phyloP scores from a whole-genome alignment of 2,113 vertebrate species.

The Phodopus roborovskii region DNA sequence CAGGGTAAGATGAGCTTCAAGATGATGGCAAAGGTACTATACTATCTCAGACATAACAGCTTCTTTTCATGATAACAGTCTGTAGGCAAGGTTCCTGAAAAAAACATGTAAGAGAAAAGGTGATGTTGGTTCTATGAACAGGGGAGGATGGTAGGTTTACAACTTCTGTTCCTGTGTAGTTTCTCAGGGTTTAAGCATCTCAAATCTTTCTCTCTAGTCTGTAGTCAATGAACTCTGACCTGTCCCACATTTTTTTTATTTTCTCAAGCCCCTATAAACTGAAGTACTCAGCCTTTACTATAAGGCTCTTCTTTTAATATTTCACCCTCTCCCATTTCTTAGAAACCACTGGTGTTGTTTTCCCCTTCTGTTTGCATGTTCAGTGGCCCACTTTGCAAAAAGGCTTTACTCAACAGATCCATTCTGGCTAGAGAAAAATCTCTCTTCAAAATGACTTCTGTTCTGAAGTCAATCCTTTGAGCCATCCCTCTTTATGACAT shows the following conservation, averaged over 20 bases:
- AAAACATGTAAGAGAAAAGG: not conserved
- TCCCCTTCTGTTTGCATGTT: constrained; percentile 25
- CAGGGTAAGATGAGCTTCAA: not conserved
- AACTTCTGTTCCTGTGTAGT: not conserved
- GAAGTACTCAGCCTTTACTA: not conserved
- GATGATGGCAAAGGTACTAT: not conserved
- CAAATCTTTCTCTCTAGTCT: not conserved
- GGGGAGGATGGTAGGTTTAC: not conserved
- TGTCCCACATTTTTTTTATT: not conserved
- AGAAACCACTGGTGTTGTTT: not conserved
- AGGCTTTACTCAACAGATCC: not conserved
- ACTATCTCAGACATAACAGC: not conserved
- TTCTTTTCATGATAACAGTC: not conserved
- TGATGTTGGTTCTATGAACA: not conserved
- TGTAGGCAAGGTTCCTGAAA: not conserved
- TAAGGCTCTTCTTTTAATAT: constrained; percentile 5
- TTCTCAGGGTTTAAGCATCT: not conserved
- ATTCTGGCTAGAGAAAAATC: constrained; percentile 23
- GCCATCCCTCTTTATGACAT: constrained; percentile 2
- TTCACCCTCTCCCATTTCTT: not conserved
- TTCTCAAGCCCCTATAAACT: not conserved
- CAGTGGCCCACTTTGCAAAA: constrained; percentile 11
- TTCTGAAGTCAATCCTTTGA: not conserved
- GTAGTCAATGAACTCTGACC: not conserved
- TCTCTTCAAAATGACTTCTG: not conserved